These are phyloP conservation scores for Chaenocephalus aceratus DNA, from an alignment of 2,113 vertebrate genomes.

Conservation along the genomic window DNA sequence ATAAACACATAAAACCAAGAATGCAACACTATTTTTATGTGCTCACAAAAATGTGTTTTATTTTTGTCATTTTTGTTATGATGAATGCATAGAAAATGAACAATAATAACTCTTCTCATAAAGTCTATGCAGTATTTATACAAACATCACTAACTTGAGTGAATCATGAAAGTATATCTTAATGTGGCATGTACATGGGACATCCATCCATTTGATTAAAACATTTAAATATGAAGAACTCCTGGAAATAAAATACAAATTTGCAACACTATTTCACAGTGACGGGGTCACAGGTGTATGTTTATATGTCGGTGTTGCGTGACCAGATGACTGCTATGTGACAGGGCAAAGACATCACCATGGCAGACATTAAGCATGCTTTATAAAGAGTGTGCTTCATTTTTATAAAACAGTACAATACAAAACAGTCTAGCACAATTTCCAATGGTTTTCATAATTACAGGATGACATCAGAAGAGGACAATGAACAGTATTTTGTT, in stretches of 20 bases:
- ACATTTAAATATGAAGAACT: not conserved
- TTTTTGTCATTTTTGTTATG: constrained; percentile 27
- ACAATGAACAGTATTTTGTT: constrained; percentile 11
- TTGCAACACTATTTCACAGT: constrained; percentile 43
- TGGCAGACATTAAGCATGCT: constrained; percentile 65
- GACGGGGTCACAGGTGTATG: constrained; percentile 49
- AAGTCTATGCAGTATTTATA: not conserved
- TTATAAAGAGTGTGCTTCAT: constrained; percentile 71
- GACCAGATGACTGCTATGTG: constrained; percentile 22
- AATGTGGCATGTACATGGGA: not conserved
- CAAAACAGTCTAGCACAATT: constrained; percentile 71
- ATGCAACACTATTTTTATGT: not conserved
- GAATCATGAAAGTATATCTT: not conserved
- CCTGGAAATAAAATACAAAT: not conserved
- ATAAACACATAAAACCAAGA: constrained; percentile 17
- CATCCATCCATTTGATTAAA: not conserved
- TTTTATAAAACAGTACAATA: constrained; percentile 75
- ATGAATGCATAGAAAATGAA: constrained; percentile 40
- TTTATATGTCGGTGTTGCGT: not conserved
- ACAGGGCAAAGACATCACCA: constrained; percentile 41
- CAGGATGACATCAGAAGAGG: constrained; percentile 37
- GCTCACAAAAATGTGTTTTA: constrained; percentile 33
- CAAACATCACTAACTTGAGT: not conserved
- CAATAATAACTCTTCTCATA: constrained; percentile 17
- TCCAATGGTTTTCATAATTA: constrained; percentile 59